These are phyloP conservation scores for Cantharis flavilabris DNA, from an alignment of 2,888 invertebrate genomes.

Conservation along the genomic window DNA sequence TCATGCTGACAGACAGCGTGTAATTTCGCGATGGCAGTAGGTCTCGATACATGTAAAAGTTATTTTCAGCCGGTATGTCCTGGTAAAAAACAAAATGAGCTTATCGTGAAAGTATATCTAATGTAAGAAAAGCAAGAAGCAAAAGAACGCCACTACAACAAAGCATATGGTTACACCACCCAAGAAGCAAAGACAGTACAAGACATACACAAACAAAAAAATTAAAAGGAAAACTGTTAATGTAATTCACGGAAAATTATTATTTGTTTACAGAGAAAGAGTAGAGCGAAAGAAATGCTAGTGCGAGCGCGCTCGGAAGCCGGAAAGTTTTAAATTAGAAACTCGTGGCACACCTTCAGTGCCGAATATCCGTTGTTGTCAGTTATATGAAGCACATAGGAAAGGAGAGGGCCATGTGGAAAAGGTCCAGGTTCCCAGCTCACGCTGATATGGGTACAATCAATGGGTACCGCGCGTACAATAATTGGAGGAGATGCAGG, in stretches of 20 bases:
- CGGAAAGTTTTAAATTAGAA: neutral
- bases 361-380: slow-evolving; percentile 52
- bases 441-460: slow-evolving; percentile 81
- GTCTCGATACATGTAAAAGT: slow-evolving; percentile 79
- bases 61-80: slow-evolving; percentile 73
- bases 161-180: neutral
- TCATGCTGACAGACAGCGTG: slow-evolving; percentile 77
- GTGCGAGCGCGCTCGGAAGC: neutral
- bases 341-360: slow-evolving; percentile 52
- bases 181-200: neutral
- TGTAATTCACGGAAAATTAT: neutral
- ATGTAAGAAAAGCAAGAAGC: neutral
- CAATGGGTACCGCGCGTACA: slow-evolving; percentile 77
- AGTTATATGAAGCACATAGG: slow-evolving; percentile 78
- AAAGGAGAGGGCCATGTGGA: slow-evolving; percentile 85
- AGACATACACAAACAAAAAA: neutral
- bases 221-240: slow-evolving; percentile 14
- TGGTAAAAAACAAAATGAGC: slow-evolving; percentile 48
- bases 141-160: neutral
- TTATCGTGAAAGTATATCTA: neutral
- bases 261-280: neutral
- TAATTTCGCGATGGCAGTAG: slow-evolving; percentile 74
- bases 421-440: slow-evolving; percentile 88
- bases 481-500: slow-evolving; percentile 79
- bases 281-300: neutral